Base-by-base conservation (phyloP, 2,888 invertebrate genomes). In the Fragum sueziense region DNA sequence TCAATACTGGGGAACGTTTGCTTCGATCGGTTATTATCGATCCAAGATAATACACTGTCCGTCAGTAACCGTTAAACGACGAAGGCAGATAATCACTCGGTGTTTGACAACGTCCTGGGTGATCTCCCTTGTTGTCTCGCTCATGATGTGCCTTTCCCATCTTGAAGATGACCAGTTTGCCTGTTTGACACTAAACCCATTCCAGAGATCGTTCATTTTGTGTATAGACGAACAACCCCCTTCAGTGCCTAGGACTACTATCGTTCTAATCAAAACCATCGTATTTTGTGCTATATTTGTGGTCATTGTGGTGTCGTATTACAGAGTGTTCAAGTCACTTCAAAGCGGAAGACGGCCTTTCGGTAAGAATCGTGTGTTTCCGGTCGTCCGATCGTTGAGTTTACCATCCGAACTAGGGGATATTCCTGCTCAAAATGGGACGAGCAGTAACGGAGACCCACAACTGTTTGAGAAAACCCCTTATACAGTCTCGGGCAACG, bases 1-100 rank as follows among this genome's bases (percentile, higher is more conserved):
- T 9, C 91, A 91, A 82, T 92, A 92, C 74, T 89, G 88, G 86
- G 86, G 87, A 59, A 89, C 90, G 17, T 92, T 92, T 75, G 88
- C 90, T 1, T 88, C 90, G 27, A 92, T 92, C 33, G 90, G 91
- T 20, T 89, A 87, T 31, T 91, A 91, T 81, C 79, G 91, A 69
- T 88, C 88, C 61, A 85, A 85, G 25, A 91, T 90, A 4, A 85
- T 91, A 29, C 86, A 84, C 25, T 83, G 85, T 17, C 91, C 91
- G 0, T 80, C 88, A 0, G 70, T 91, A 79, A 85, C 89, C 0
- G 74, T 89, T 1, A 76, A 82, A 29, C 37, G 81, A 22, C 78
- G 91, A n/a, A 82, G 85, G 2, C 86, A 86, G 57, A 85, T 91
- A n/a, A 90, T 92, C n/a, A 81, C 85, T 4, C 81, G 89, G 31